Evolutionary conservation across 1,140 invertebrate genomes (phyloP), one percentile per base, ranked within the genome.

Genomic region (Zaprionus africanus): DNA sequence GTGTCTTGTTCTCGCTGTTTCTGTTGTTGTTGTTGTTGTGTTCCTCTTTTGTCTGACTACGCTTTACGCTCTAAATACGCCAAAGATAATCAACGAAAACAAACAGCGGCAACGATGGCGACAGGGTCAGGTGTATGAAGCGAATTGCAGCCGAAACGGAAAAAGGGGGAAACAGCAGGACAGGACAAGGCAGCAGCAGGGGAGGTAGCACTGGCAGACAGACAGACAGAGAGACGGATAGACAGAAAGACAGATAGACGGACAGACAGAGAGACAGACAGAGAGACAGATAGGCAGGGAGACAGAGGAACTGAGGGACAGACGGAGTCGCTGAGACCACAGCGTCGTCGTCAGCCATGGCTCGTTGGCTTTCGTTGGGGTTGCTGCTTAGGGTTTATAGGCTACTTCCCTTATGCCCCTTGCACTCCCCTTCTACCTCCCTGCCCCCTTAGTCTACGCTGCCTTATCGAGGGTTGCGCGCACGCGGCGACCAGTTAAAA

Each of bases 11-110:
- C 34, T 60, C 34, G 36, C n/a, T 36, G 34, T 17, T 53, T 22
- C 57, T 51, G 36, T 19, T 57, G 26, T 9, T 46, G 28, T 73
- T 49, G 6, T 51, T 66, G 70, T 73, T 51, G 31, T 34, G 31
- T 34, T 34, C 31, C 31, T 17, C 61, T 77, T 61, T 76, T 90
- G 90, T 91, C 90, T 91, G 90, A 91, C 90, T 91, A 90, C 84
- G 85, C 88, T 91, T 91, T 91, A 91, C 90, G 90, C 90, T 91
- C 90, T 91, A 91, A 91, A 91, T 91, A 91, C 90, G 86, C 86
- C 82, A 84, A 90, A 91, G 90, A 91, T 90, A 91, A 91, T 91
- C 90, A 91, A 86, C 90, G 82, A 91, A 91, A 90, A 91, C 84
- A 90, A 90, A 90, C 86, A 90, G 79, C 85, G 71, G 74, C 68